These are phyloP conservation scores for Laothoe populi DNA, from an alignment of 2,888 invertebrate genomes.

Conservation along the genomic window DNA sequence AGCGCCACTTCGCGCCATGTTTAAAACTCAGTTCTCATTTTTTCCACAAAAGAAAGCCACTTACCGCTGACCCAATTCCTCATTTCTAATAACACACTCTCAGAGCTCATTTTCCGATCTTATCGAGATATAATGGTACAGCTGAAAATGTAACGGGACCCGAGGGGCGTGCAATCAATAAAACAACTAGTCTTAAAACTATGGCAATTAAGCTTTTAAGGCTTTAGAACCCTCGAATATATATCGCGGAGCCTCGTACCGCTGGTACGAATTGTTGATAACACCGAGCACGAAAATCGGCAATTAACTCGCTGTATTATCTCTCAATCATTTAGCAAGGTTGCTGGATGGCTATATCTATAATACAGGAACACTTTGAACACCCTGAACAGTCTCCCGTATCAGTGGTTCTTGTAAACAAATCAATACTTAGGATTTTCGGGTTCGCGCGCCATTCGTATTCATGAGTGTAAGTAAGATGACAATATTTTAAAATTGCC, in stretches of 20 bases:
- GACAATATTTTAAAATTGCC: neutral
- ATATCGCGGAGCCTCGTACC: slow-evolving; percentile 58
- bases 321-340: slow-evolving; percentile 77
- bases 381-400: slow-evolving; percentile 57
- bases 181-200: slow-evolving; percentile 68
- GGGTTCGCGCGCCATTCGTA: slow-evolving; percentile 56
- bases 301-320: slow-evolving; percentile 77
- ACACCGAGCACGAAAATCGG: slow-evolving; percentile 73
- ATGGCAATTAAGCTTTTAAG: slow-evolving; percentile 70
- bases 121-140: slow-evolving; percentile 56
- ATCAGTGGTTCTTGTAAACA: slow-evolving; percentile 73
- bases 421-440: slow-evolving; percentile 75
- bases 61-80: slow-evolving; percentile 67
- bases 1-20: slow-evolving; percentile 31
- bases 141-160: slow-evolving; percentile 54
- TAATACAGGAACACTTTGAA: slow-evolving; percentile 57
- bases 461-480: slow-evolving; percentile 30
- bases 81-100: slow-evolving; percentile 58
- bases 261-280: slow-evolving; percentile 76
- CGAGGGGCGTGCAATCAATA: slow-evolving; percentile 75
- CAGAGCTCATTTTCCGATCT: slow-evolving; percentile 68
- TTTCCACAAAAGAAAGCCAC: slow-evolving; percentile 44
- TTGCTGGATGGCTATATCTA: slow-evolving; percentile 61
- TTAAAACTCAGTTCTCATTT: slow-evolving; percentile 25
- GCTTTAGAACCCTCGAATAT: slow-evolving; percentile 54